Conservation (phyloP, 2,113 vertebrate species). For the Python bivittatus region DNA sequence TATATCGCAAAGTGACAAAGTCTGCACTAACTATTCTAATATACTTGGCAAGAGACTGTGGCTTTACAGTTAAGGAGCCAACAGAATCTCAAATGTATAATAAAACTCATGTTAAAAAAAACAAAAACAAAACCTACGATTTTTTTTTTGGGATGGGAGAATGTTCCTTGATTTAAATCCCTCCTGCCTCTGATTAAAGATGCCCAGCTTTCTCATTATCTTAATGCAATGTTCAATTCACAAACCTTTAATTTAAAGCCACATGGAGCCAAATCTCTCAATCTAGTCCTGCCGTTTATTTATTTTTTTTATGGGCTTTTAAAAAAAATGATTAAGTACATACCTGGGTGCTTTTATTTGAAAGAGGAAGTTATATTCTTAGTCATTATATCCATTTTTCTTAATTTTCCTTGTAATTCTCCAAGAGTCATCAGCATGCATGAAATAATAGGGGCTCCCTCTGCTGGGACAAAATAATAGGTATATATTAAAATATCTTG, state of each 20-base stretch:
- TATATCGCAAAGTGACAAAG: neutral
- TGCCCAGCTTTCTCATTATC: neutral
- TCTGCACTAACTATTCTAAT: neutral
- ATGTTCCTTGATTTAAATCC: neutral
- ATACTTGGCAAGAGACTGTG: neutral
- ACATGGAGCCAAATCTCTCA: neutral
- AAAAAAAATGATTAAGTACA: neutral
- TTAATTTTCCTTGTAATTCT: slow-evolving; percentile 25
- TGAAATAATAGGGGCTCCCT: slow-evolving; percentile 67
- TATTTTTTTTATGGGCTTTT: slow-evolving; percentile 18
- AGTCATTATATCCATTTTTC: neutral
- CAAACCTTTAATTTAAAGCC: slow-evolving; percentile 12
- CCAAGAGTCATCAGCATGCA: slow-evolving; percentile 18
- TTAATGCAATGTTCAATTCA: neutral
- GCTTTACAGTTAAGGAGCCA: neutral
- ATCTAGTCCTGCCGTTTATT: slow-evolving; percentile 23
- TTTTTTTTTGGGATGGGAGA: neutral
- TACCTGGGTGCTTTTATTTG: neutral
- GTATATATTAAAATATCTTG: slow-evolving; percentile 7
- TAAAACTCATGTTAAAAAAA: neutral
- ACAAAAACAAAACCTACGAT: neutral
- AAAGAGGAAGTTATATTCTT: neutral
- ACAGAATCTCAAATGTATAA: neutral
- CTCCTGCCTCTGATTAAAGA: slow-evolving; percentile 1
- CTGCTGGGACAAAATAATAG: slow-evolving; percentile 62